These are phyloP conservation scores for Anastatus disparis DNA, from an alignment of 1,140 invertebrate species.

Conservation along the genomic window DNA sequence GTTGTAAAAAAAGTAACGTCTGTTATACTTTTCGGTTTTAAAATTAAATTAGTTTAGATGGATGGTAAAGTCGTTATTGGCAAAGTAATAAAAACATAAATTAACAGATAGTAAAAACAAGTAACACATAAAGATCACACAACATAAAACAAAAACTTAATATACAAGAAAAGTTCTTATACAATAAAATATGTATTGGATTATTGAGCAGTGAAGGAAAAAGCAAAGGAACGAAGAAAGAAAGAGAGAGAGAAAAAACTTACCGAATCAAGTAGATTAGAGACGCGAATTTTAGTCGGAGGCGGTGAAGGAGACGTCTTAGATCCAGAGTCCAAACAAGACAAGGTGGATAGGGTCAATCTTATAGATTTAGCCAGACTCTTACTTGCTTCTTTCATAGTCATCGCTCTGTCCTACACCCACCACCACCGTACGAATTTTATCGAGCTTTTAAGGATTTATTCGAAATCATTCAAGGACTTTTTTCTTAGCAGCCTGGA, in stretches of 20 bases:
- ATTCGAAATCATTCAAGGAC: constrained; percentile 39
- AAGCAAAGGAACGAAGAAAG: neutral
- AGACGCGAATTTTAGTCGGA: constrained; percentile 57
- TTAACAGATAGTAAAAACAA: too few relatives aligned
- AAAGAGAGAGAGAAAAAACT: constrained; percentile 35
- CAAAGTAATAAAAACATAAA: too few relatives aligned
- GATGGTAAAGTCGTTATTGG: too few relatives aligned
- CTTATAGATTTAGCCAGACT: constrained; percentile 56
- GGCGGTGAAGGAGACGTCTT: constrained; percentile 56
- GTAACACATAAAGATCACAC: too few relatives aligned
- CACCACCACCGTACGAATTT: constrained; percentile 44
- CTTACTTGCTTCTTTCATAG: constrained; percentile 55
- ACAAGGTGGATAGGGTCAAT: constrained; percentile 59
- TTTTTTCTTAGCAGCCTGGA: constrained; percentile 31
- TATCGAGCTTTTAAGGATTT: constrained; percentile 27
- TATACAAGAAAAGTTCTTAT: too few relatives aligned
- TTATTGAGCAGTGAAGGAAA: neutral
- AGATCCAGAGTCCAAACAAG: constrained; percentile 54
- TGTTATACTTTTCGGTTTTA: too few relatives aligned
- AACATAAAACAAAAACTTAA: too few relatives aligned
- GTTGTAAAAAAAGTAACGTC: too few relatives aligned
- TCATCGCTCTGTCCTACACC: constrained; percentile 56
- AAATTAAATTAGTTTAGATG: too few relatives aligned
- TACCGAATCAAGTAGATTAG: constrained; percentile 51
- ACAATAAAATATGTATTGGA: too few relatives aligned